Conservation (phyloP, 1,140 invertebrate genomes). For the Cherax destructor region DNA sequence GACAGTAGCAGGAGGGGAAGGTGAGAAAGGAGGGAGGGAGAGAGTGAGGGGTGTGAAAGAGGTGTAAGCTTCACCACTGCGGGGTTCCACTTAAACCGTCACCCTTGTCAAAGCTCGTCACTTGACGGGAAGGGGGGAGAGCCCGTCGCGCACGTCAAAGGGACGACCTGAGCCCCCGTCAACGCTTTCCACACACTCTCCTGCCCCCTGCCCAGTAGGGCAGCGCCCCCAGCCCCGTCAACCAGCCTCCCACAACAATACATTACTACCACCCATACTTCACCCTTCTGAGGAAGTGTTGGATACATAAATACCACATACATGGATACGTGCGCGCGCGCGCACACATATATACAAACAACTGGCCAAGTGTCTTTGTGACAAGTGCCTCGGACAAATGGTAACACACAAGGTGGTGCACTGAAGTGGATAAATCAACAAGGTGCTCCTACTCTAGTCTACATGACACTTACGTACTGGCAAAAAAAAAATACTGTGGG, state of each 20-base stretch:
- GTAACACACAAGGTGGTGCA: too few relatives aligned
- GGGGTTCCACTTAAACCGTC: constrained; percentile 36
- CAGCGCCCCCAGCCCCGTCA: neutral
- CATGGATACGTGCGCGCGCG: too few relatives aligned
- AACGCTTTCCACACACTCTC: neutral
- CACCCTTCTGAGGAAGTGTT: neutral
- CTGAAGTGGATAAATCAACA: too few relatives aligned
- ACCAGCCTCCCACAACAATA: neutral
- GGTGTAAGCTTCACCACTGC: neutral
- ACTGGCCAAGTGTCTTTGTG: too few relatives aligned
- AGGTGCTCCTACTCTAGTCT: too few relatives aligned
- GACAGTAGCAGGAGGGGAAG: too few relatives aligned
- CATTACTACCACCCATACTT: neutral
- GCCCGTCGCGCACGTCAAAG: constrained; percentile 12
- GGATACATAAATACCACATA: too few relatives aligned
- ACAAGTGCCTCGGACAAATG: too few relatives aligned
- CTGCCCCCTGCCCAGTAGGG: too few relatives aligned
- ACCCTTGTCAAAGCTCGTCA: constrained; percentile 9
- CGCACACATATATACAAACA: too few relatives aligned
- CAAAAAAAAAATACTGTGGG: too few relatives aligned
- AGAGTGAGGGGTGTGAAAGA: neutral
- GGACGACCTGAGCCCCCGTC: constrained; percentile 8
- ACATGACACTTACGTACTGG: too few relatives aligned
- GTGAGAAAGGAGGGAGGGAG: neutral
- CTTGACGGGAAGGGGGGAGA: constrained; percentile 19